A percentile compares a stretch with the other conserved stretches of the same genome.
Evolutionary conservation across 2,113 vertebrate species (phyloP).

Genomic region (Cochlearius cochlearius): DNA sequence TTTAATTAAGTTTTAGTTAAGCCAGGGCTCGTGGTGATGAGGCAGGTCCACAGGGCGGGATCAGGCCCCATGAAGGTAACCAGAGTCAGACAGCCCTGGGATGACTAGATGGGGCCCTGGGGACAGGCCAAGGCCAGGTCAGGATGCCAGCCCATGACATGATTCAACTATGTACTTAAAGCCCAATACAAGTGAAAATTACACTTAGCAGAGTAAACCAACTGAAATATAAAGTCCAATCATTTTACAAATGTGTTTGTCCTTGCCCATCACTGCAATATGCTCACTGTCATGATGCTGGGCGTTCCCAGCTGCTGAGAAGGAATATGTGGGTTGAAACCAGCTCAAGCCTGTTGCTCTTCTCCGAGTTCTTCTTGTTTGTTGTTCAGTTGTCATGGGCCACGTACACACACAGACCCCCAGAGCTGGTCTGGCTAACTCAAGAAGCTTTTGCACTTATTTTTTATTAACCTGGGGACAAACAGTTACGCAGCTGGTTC

Average conservation of each 20-base stretch:
- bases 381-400: not conserved
- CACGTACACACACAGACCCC: accelerated
- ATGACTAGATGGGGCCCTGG: not conserved
- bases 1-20: too few species aligned
- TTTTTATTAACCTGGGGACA: not conserved
- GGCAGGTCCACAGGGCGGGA: not conserved
- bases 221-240: not conserved
- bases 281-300: not conserved
- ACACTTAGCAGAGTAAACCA: not conserved
- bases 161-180: not conserved
- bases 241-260: not conserved
- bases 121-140: not conserved
- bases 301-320: not conserved
- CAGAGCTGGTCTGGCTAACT: not conserved
- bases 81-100: not conserved
- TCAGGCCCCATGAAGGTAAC: not conserved
- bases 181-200: not conserved
- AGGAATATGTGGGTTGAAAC: not conserved
- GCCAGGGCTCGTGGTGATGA: not conserved
- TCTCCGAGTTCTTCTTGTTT: not conserved
- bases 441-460: not conserved
- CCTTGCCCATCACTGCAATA: accelerated
- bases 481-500: not conserved
- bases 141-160: accelerated
- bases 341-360: not conserved